Evolutionary conservation across 2,888 invertebrate genomes (phyloP), one percentile per base, ranked within the genome.

Genomic region (Agriopis aurantiaria): DNA sequence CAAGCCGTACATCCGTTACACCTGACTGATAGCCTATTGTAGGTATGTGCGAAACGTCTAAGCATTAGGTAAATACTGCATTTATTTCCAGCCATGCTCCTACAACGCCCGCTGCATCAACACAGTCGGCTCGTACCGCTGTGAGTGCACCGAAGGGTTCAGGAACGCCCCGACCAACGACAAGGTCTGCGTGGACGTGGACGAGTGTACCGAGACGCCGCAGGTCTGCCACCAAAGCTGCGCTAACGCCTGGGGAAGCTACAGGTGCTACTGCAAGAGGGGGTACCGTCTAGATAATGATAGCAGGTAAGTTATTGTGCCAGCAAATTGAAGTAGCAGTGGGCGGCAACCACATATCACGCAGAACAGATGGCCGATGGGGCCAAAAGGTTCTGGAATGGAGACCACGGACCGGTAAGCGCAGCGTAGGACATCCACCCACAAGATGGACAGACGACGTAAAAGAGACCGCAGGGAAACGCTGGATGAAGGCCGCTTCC

Each of bases 181-280:
- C 77, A 95, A 95, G 70, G 92, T 93, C 41, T 95, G 95, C 78
- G 85, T 92, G 88, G 97, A 97, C 80, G 89, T 97, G 40, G 96
- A 97, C 86, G 97, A 97, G 83, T 97, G 97, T 78, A 75, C 88
- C 0, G 95, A 95, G 69, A 92, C 92, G 0, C 88, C 88, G 0
- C 80, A 77, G 0, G 78, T 86, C 5, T 99, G 99, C 85, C 96
- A 98, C 76, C 99, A 99, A 78, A 95, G 95, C 61, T 99, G 99
- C 85, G 95, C 97, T 63, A 99, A 99, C 89, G 96, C 96, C 23
- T 98, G 98, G 96, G 99, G 99, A 0, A 96, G 98, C 0, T 99
- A 97, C 90, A 96, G 97, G 73, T 99, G 99, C 88, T 96, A 96
- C n/a, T 99, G 99, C 86, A 95, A 96, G 71, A 89, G 95, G 1